Evolutionary conservation across 2,113 vertebrate genomes (phyloP), one percentile per base, ranked within the genome.

Genomic region (Typhlomys cinereus): DNA sequence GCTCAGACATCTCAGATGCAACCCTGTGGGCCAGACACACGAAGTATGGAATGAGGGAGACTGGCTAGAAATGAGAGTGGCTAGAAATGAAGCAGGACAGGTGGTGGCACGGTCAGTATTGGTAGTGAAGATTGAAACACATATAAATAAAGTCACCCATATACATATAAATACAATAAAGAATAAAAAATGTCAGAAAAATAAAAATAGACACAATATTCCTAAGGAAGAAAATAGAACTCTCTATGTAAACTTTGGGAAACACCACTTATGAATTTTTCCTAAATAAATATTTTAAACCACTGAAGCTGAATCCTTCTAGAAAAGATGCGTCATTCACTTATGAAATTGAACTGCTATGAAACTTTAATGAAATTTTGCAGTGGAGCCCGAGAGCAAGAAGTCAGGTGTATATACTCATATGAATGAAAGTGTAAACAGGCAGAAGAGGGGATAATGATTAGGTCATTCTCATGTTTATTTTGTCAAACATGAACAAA

Each of bases 311-410:
- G 41, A 23, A 39, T 50, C 73, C 57, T 90, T 90, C 3, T 27
- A 66, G 46, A 39, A 66, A 91, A 83, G 12, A 57, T 85, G 64
- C 83, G 8, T 41, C 54, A 95, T 44, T 88, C 62, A 39, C 21
- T 5, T 54, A 41, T n/a, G 69, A 69, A 14, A 78, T 70, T 1
- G 36, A 44, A 50, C 48, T 61, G 5, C 39, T 66, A 9, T 59
- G 46, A 39, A 93, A 67, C 57, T 86, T 73, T 66, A 71, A 50
- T 90, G 88, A 20, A 7, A 85, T 81, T 73, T 74, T 75, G 31
- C 5, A n/a, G 5, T 39, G 59, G 21, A 66, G 15, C 46, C 29
- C 23, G 8, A 57, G 15, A 31, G 3, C 2, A 3, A 69, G 57
- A 34, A 62, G 48, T 39, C 57, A 48, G 46, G 9, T n/a, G 12